A percentile compares a stretch with the other conserved stretches of the same genome.
These are phyloP conservation scores for Rhagium mordax DNA, from an alignment of 2,888 invertebrate genomes.

Conservation along the genomic window DNA sequence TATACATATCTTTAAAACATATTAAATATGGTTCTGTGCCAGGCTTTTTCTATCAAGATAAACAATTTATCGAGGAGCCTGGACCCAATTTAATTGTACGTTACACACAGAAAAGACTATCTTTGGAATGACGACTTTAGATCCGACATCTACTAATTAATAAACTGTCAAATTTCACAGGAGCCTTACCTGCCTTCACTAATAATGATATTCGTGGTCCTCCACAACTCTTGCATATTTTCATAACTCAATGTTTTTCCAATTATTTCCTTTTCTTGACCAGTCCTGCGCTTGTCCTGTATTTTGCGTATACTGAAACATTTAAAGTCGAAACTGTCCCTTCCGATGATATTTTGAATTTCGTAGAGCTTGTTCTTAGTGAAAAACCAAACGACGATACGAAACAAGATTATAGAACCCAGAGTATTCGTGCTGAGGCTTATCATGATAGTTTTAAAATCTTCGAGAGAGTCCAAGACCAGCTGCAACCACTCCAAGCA, in stretches of 20 bases:
- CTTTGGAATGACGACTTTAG: no score
- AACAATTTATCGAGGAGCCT: no score
- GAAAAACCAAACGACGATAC: constrained; percentile 27
- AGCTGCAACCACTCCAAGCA: constrained; percentile 27
- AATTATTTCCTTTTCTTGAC: background rate
- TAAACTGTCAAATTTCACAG: no score
- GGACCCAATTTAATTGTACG: no score
- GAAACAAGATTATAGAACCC: constrained; percentile 26
- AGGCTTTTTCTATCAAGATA: no score
- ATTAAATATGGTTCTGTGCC: no score
- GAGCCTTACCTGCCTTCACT: no score
- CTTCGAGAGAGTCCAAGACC: background rate
- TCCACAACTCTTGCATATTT: background rate
- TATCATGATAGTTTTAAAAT: constrained; percentile 34
- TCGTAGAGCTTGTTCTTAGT: constrained; percentile 5
- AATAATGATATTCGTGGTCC: background rate
- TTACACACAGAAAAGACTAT: no score
- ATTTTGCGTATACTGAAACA: constrained; percentile 28
- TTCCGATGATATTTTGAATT: constrained; percentile 6
- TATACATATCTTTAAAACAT: no score
- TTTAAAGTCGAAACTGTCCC: constrained; percentile 29
- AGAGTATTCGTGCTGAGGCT: constrained; percentile 25
- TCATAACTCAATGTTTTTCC: background rate
- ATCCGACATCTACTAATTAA: no score
- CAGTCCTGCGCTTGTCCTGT: background rate